Evolutionary conservation across 1,140 invertebrate genomes (phyloP).

Genomic region (Drosophila pseudoobscura): DNA sequence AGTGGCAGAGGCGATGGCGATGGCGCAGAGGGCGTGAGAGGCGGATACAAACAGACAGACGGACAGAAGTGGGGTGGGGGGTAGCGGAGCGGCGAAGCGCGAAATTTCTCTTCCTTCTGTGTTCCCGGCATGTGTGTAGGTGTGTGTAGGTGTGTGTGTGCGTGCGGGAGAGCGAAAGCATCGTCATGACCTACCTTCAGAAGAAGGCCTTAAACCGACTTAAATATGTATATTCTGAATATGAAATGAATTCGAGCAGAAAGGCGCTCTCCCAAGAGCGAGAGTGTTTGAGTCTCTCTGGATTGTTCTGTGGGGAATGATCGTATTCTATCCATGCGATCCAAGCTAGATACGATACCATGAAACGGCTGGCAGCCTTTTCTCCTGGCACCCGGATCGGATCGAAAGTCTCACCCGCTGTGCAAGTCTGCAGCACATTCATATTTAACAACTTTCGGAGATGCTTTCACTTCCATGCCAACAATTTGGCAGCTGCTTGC

Average conservation of each 20-base stretch:
- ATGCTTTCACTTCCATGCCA: slow-evolving; percentile 74
- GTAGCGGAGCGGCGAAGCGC: slow-evolving; percentile 3
- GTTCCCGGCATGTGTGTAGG: not conserved
- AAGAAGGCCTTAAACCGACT: not conserved
- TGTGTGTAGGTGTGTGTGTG: no score
- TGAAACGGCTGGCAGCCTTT: no score
- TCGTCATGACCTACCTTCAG: slow-evolving; percentile 51
- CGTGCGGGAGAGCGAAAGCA: slow-evolving; percentile 7
- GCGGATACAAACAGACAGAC: not conserved
- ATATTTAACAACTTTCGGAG: slow-evolving; percentile 74
- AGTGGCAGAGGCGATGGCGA: not conserved
- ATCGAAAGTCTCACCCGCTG: slow-evolving; percentile 4
- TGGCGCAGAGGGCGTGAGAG: not conserved
- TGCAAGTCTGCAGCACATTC: slow-evolving; percentile 49
- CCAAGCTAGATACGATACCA: not conserved
- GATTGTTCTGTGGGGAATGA: no score
- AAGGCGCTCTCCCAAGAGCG: no score
- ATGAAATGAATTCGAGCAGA: no score
- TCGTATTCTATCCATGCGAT: no score
- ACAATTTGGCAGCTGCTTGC: slow-evolving; percentile 56
- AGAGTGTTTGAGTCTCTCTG: no score
- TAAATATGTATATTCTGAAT: slow-evolving; percentile 1
- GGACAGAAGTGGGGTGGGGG: not conserved
- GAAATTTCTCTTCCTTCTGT: slow-evolving; percentile 55
- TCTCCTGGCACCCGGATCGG: no score